These are phyloP conservation scores for Barnardius zonarius DNA, from an alignment of 2,113 vertebrate genomes.

Conservation along the genomic window DNA sequence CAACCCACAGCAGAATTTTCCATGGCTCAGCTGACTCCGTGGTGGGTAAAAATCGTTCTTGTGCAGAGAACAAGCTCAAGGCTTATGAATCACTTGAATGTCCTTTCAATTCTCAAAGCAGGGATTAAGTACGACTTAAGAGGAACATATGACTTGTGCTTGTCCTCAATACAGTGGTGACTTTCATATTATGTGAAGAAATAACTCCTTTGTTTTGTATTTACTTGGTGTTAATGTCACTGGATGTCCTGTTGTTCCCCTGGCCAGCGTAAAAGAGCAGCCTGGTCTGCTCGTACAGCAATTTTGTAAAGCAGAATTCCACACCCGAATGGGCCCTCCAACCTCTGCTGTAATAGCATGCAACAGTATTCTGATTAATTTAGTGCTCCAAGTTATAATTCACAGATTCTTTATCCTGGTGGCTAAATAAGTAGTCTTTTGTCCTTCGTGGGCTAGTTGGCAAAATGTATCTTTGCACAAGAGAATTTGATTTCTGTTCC, in stretches of 20 bases:
- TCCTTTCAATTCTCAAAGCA: conserved; percentile 48
- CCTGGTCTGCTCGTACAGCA: neutral
- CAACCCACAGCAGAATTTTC: neutral
- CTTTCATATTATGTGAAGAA: neutral
- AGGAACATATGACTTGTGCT: conserved; percentile 45
- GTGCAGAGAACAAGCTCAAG: neutral
- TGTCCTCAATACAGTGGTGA: conserved; percentile 41
- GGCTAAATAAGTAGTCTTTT: neutral
- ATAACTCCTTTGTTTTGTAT: neutral
- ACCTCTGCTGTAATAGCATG: neutral
- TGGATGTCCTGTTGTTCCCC: neutral
- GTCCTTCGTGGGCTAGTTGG: neutral
- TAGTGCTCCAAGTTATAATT: neutral
- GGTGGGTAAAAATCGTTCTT: conserved; percentile 35
- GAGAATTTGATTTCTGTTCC: neutral
- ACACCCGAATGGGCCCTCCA: neutral
- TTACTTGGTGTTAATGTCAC: neutral
- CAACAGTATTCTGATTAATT: neutral
- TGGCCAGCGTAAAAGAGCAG: neutral
- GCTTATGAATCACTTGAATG: conserved; percentile 43
- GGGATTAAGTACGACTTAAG: conserved; percentile 60
- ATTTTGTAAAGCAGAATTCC: neutral
- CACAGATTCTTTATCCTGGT: neutral
- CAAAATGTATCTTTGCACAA: neutral
- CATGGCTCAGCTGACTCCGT: neutral